Evolutionary conservation across 1,140 invertebrate genomes (phyloP), one percentile per base, ranked within the genome.

Genomic region (Hestina assimilis): DNA sequence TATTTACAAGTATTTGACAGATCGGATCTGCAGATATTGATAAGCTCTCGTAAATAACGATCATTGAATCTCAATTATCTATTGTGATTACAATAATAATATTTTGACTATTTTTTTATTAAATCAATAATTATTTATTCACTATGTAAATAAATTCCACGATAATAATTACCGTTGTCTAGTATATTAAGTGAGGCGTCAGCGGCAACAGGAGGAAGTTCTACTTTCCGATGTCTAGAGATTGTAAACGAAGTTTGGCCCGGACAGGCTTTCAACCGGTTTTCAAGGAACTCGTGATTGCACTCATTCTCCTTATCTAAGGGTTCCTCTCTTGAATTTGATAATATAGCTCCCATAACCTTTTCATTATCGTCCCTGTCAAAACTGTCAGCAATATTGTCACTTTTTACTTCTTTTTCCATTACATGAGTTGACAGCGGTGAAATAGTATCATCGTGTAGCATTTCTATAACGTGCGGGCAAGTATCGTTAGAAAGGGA

Each of bases 391-490:
- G 89, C 79, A 86, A 87, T 72, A 47, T 72, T 60, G 88, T 90
- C 77, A 90, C 63, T 74, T 87, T 89, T 81, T 74, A 79, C 55
- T 90, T 83, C 78, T 90, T 90, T 81, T 86, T 87, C 67, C 47
- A 63, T 40, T n/a, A 60, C 69, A 69, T 83, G 59, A 5, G 70
- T 52, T 33, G 75, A 73, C 21, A 72, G 63, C 58, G 63, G 57
- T 24, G 70, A 73, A 69, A 71, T 48, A 35, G 70, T 69, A 33
- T 76, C 73, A 52, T 84, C 81, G 73, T 83, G 75, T 38, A 79
- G 77, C 79, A 82, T 86, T 42, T 75, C 70, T 55, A 50, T 46
- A 45, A 58, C 40, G 51, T 65, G 51, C 54, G 42, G 38, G 17
- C 24, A 28, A 12, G 19, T 17, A 21, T 50, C 52, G 20, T 53